Percentiles rank a stretch among this genome's conserved stretches.
Conservation (phyloP, 2,113 vertebrate genomes). For the Natator depressus region DNA sequence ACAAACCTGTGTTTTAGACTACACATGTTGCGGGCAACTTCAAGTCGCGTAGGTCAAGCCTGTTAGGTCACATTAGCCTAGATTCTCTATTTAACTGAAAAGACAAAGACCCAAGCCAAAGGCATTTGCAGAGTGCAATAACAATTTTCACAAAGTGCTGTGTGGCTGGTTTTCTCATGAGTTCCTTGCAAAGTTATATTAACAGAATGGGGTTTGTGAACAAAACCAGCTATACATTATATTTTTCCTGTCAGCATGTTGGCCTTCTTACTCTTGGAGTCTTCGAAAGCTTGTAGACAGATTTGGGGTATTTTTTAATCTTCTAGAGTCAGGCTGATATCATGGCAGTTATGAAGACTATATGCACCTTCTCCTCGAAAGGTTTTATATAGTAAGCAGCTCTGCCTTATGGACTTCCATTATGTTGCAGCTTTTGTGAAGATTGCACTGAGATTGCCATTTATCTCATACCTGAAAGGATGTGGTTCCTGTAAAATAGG, state of each 20-base stretch:
- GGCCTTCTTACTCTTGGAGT: not conserved
- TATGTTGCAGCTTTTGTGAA: constrained; percentile 63
- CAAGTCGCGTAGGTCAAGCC: not conserved
- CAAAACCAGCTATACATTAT: constrained; percentile 3
- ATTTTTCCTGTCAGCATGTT: constrained; percentile 37
- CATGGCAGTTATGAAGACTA: not conserved
- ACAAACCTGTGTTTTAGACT: not conserved
- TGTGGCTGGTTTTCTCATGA: not conserved
- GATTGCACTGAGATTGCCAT: constrained; percentile 43
- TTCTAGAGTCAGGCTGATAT: not conserved
- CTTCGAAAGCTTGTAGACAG: constrained; percentile 7
- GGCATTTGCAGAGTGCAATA: not conserved
- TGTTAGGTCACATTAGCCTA: not conserved
- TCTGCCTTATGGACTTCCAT: constrained; percentile 62
- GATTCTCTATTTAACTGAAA: not conserved
- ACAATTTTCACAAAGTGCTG: not conserved
- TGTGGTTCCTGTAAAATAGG: not conserved
- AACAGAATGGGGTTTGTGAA: constrained; percentile 11
- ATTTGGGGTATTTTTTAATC: constrained; percentile 11
- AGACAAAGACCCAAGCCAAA: not conserved
- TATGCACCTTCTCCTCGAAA: constrained; percentile 3
- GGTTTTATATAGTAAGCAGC: constrained; percentile 42
- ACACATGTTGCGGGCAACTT: not conserved
- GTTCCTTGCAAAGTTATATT: constrained; percentile 17
- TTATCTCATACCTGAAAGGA: constrained; percentile 59